These are phyloP conservation scores for Phyllotreta cruciferae DNA, from an alignment of 2,888 invertebrate genomes.

Conservation along the genomic window DNA sequence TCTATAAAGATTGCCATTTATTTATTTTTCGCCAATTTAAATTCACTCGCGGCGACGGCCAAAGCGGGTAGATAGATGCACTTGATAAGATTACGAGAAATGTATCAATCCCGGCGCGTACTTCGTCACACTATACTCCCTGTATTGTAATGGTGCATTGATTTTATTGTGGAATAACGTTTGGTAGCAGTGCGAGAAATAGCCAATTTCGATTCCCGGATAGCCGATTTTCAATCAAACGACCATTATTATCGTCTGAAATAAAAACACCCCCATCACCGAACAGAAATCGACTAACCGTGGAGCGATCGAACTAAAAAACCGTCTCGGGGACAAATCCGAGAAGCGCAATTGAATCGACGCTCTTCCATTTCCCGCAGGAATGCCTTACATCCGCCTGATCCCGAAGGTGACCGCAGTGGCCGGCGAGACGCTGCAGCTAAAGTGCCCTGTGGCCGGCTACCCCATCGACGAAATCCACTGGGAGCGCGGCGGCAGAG, in stretches of 20 bases:
- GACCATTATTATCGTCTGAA: too few relatives aligned
- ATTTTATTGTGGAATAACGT: constrained; percentile 10
- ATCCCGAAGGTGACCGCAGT: constrained; percentile 84
- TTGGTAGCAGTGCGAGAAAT: constrained; percentile 15
- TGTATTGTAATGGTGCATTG: constrained; percentile 9
- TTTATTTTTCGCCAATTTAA: not conserved
- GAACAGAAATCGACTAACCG: too few relatives aligned
- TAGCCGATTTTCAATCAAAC: not conserved
- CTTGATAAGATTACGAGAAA: constrained; percentile 8
- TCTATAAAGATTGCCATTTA: not conserved
- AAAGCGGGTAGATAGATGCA: not conserved
- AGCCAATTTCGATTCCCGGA: not conserved
- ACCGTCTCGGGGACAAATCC: not conserved
- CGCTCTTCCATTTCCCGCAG: constrained; percentile 57
- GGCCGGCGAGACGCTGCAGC: constrained; percentile 75
- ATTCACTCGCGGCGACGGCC: not conserved
- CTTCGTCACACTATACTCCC: not conserved
- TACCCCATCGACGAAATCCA: constrained; percentile 82
- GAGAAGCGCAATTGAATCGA: constrained; percentile 5
- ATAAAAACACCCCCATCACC: too few relatives aligned
- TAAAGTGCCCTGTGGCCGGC: constrained; percentile 84
- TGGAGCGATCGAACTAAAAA: too few relatives aligned
- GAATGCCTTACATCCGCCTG: constrained; percentile 78
- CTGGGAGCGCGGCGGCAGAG: constrained; percentile 78
- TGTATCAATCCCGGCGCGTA: constrained; percentile 1